Conservation (phyloP, 1,140 invertebrate genomes). For the Trichoplusia ni region DNA sequence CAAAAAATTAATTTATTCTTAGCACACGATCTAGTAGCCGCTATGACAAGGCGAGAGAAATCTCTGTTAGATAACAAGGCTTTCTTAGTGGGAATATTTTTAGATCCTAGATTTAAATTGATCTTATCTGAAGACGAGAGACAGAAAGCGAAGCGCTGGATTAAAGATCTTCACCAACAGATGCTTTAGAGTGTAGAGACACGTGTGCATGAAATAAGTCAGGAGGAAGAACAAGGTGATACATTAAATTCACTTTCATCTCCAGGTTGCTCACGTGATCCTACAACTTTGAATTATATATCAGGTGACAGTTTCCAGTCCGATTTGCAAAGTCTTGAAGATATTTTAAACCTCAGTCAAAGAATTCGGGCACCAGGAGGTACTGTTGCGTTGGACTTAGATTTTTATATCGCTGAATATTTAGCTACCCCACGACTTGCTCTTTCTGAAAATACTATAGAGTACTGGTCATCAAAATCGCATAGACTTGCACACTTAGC, state of each 20-base stretch:
- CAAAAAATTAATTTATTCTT: not conserved
- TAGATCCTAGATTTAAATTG: no score
- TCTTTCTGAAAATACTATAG: no score
- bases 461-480: not conserved
- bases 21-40: not conserved
- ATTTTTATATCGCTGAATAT: not conserved
- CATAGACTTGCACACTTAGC: constrained; percentile 13
- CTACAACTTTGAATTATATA: not conserved
- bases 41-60: not conserved
- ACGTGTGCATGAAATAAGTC: no score
- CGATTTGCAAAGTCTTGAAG: constrained; percentile 7
- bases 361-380: not conserved
- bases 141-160: no score
- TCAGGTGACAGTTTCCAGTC: constrained; percentile 4
- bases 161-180: no score
- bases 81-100: no score
- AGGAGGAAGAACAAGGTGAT: constrained; percentile 10
- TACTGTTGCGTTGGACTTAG: constrained; percentile 10
- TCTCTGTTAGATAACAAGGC: not conserved
- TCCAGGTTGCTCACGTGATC: constrained; percentile 21
- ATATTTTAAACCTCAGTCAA: constrained; percentile 15
- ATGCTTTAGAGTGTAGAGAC: no score
- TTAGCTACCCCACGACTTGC: no score
- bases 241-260: not conserved
- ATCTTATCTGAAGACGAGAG: no score